Evolutionary conservation across 30 jellyfish, hydroid and myxozoan species (phyloP).

Genomic region (Nemopilema nomurai): DNA sequence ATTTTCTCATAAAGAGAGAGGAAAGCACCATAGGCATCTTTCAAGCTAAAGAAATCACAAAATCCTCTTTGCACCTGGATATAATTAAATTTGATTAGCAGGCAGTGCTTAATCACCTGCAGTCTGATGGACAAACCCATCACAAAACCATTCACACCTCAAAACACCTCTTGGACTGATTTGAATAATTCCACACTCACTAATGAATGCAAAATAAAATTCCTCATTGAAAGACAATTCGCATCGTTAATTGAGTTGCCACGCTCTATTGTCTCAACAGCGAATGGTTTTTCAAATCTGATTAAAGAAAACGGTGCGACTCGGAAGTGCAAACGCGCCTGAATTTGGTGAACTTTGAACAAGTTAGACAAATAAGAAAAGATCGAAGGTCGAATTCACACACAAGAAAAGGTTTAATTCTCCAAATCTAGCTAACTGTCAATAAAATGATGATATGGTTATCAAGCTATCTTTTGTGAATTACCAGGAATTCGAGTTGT

Average conservation of each 20-base stretch:
- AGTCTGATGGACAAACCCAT: not conserved
- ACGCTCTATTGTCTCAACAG: not conserved
- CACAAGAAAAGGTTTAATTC: too few species aligned
- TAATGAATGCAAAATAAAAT: too few species aligned
- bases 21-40: not conserved
- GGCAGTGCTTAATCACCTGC: not conserved
- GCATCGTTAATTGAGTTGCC: not conserved
- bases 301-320: not conserved
- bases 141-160: not conserved
- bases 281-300: not conserved
- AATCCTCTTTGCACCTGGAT: not conserved
- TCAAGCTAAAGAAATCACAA: not conserved
- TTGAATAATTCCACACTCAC: not conserved
- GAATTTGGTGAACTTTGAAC: not conserved
- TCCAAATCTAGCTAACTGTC: too few species aligned
- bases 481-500: too few species aligned
- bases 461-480: too few species aligned
- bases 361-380: too few species aligned
- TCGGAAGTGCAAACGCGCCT: not conserved
- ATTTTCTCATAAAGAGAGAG: not conserved
- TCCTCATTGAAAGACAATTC: not conserved
- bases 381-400: too few species aligned
- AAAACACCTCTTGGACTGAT: not conserved
- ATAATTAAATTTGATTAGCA: not conserved
- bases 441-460: too few species aligned